These are phyloP conservation scores for Varecia variegata DNA, from an alignment of 2,797 vertebrate species.

Conservation along the genomic window DNA sequence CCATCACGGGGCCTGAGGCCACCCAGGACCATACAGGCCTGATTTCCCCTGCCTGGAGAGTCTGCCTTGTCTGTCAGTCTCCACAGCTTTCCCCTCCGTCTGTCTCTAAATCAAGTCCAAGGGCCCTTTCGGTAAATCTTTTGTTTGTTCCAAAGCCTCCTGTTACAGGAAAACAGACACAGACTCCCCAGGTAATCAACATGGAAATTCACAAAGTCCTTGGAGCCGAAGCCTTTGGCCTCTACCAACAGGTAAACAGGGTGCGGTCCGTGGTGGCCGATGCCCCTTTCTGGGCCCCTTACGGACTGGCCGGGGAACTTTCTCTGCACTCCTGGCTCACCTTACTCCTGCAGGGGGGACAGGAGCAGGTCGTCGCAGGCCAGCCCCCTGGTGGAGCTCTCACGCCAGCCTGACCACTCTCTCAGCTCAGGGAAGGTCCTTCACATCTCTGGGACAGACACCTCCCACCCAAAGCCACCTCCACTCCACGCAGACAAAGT, in stretches of 20 bases:
- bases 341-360: not conserved
- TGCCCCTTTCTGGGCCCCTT: not conserved
- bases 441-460: not conserved
- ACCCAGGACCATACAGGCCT: not conserved
- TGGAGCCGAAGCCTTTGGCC: not conserved
- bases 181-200: not conserved
- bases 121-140: not conserved
- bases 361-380: rapidly evolving
- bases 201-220: not conserved
- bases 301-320: too few species aligned
- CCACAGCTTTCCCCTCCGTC: not conserved
- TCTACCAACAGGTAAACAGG: not conserved
- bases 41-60: not conserved
- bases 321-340: not conserved
- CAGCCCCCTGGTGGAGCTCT: too few species aligned
- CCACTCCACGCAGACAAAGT: not conserved
- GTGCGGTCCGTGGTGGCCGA: not conserved
- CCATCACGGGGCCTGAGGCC: not conserved
- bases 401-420: not conserved
- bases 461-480: not conserved
- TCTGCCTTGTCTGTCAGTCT: not conserved
- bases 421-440: not conserved
- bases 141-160: not conserved
- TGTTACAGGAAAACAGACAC: not conserved
- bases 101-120: not conserved